phyloP scores from a whole-genome alignment of 2,797 vertebrate species.

The Leontocebus nigricollis region DNA sequence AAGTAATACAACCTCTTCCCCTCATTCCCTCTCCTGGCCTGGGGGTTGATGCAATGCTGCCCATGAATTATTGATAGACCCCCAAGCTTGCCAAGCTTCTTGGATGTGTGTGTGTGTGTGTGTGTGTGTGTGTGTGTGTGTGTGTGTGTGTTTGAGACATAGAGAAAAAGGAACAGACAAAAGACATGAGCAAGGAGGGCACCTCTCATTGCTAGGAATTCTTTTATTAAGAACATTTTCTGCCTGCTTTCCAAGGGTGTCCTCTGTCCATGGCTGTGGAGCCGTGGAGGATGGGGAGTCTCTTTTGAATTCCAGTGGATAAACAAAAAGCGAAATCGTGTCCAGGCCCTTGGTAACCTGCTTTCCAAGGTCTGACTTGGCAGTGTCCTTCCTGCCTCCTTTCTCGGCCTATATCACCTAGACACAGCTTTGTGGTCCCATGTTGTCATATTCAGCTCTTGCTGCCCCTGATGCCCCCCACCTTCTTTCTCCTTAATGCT shows the following conservation, averaged over 20 bases:
- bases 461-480: not conserved
- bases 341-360: constrained; percentile 81
- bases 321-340: constrained; percentile 80
- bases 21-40: constrained; percentile 77
- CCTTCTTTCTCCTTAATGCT: constrained; percentile 82
- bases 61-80: constrained; percentile 89
- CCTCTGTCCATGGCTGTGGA: constrained; percentile 80
- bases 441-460: constrained; percentile 9
- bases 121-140: constrained; percentile 71
- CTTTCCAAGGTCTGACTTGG: constrained; percentile 82
- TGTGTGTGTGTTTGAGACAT: constrained; percentile 51
- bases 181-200: constrained; percentile 82
- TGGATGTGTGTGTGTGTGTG: constrained; percentile 72
- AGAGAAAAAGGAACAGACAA: constrained; percentile 83
- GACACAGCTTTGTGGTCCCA: constrained; percentile 72
- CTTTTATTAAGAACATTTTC: constrained; percentile 84
- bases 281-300: constrained; percentile 72
- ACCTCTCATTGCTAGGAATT: constrained; percentile 82
- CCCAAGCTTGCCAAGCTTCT: constrained; percentile 85
- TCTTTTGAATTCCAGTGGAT: constrained; percentile 82
- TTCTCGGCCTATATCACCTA: constrained; percentile 77
- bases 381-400: constrained; percentile 83
- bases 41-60: constrained; percentile 82
- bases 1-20: constrained; percentile 66
- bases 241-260: constrained; percentile 82